Conservation (phyloP, 1,140 invertebrate genomes). For the Temnothorax longispinosus region DNA sequence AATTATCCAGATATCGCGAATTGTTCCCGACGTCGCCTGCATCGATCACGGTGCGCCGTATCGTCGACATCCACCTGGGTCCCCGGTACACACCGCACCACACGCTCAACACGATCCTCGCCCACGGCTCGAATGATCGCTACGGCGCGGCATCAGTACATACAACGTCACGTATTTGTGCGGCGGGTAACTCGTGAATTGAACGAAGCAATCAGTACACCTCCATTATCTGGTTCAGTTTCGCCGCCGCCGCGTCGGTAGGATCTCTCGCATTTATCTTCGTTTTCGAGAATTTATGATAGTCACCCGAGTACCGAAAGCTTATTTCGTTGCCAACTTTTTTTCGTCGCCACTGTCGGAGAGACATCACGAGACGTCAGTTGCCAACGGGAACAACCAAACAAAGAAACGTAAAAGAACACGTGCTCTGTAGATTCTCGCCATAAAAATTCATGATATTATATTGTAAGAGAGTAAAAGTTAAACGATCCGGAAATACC, state of each 20-base stretch:
- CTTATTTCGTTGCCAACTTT: conserved; percentile 61
- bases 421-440: not conserved
- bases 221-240: conserved; percentile 58
- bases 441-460: not conserved
- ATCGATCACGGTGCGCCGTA: conserved; percentile 33
- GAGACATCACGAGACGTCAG: conserved; percentile 60
- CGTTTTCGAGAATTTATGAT: conserved; percentile 63
- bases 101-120: conserved; percentile 5
- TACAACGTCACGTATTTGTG: conserved; percentile 61
- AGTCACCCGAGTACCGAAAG: conserved; percentile 39
- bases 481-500: too few relatives aligned
- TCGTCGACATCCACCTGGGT: conserved; percentile 30
- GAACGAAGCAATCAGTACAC: conserved; percentile 62
- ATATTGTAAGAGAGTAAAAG: not conserved
- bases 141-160: conserved; percentile 45
- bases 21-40: not conserved
- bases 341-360: conserved; percentile 55
- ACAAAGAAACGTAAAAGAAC: conserved; percentile 3
- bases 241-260: conserved; percentile 39
- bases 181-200: conserved; percentile 56
- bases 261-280: conserved; percentile 59
- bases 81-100: conserved; percentile 21
- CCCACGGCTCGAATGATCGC: conserved; percentile 48
- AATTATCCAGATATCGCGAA: not conserved
- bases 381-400: not conserved